Percentiles rank a stretch among this genome's conserved stretches.
Evolutionary conservation across 2,888 invertebrate genomes (phyloP).

Genomic region (Nebria salina): DNA sequence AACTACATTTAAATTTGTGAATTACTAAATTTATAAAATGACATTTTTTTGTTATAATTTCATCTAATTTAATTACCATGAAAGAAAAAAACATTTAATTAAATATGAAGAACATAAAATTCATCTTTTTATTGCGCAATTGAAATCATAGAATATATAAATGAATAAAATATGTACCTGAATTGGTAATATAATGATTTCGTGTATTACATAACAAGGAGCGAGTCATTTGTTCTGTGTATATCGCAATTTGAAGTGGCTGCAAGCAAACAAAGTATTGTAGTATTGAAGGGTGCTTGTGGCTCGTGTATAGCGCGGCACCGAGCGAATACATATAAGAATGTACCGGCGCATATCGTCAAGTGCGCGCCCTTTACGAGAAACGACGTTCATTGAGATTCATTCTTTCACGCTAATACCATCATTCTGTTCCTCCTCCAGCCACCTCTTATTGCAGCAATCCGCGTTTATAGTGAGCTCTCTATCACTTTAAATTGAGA

Average conservation of each 20-base stretch:
- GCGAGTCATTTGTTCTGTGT: neutral
- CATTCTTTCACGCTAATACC: conserved; percentile 1
- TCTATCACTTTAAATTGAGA: neutral
- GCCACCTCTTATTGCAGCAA: neutral
- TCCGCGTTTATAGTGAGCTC: neutral
- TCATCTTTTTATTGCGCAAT: too few species aligned
- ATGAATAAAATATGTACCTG: neutral
- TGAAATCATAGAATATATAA: neutral
- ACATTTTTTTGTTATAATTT: too few species aligned
- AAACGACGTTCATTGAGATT: neutral
- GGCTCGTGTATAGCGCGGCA: neutral
- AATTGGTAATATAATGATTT: neutral
- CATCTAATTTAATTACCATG: too few species aligned
- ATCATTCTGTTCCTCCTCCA: neutral
- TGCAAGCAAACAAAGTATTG: neutral
- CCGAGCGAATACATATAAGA: neutral
- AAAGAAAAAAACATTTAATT: too few species aligned
- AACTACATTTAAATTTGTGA: too few species aligned
- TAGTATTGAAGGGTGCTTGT: neutral
- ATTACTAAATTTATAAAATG: too few species aligned
- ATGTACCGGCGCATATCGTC: neutral
- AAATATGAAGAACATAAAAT: too few species aligned
- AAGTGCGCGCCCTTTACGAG: neutral
- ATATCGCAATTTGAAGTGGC: conserved; percentile 1
- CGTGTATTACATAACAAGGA: neutral